These are phyloP conservation scores for Aptenodytes forsteri DNA, from an alignment of 2,113 vertebrate genomes.

Conservation along the genomic window DNA sequence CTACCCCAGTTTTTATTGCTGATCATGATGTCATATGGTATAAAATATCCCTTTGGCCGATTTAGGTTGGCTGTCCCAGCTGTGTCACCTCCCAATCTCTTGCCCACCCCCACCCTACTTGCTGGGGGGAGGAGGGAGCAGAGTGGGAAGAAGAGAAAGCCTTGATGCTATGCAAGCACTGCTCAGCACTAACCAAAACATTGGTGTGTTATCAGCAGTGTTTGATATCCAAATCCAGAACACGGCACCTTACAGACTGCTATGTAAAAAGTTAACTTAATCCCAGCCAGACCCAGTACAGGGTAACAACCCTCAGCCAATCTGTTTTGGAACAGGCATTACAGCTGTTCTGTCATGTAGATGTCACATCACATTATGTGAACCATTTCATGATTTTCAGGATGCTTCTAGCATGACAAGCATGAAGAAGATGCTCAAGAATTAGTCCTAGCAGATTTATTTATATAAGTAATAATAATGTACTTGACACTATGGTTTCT, in stretches of 20 bases:
- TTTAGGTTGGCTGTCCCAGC: neutral
- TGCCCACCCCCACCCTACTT: neutral
- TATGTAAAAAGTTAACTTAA: neutral
- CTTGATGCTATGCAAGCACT: neutral
- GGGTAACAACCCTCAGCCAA: neutral
- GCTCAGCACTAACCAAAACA: neutral
- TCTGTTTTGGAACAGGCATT: neutral
- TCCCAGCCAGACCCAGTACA: neutral
- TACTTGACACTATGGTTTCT: neutral
- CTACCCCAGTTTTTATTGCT: neutral
- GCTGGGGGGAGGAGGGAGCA: neutral
- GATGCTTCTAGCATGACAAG: neutral
- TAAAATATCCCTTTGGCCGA: neutral
- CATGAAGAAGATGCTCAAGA: neutral
- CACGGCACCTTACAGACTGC: neutral
- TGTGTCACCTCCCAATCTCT: neutral
- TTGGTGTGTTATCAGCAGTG: neutral
- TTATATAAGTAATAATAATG: neutral
- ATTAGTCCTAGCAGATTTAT: neutral
- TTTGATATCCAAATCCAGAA: neutral
- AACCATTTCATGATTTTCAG: neutral
- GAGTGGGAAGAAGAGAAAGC: neutral
- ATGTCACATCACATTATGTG: neutral
- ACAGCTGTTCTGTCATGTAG: neutral
- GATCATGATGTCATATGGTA: neutral